phyloP scores from a whole-genome alignment of 1,140 invertebrate genomes.

The Pentalonia nigronervosa region DNA sequence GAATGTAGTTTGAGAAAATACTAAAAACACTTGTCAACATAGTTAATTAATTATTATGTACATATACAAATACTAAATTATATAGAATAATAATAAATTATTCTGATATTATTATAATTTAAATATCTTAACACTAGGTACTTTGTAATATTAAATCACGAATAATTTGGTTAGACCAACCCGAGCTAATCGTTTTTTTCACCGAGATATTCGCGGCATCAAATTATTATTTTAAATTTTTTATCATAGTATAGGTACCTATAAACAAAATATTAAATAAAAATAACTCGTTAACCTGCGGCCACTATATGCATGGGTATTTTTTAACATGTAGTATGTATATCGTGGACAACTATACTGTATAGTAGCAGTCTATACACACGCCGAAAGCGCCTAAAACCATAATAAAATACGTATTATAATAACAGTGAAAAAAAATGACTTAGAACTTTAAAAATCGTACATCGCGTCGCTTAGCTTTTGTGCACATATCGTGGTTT shows the following conservation, averaged over 20 bases:
- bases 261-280: background rate
- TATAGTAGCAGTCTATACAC: background rate
- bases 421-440: background rate
- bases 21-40: no score
- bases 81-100: no score
- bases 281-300: background rate
- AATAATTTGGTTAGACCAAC: background rate
- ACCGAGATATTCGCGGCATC: no score
- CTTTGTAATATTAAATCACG: background rate
- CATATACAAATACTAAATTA: no score
- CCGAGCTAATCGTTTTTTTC: background rate
- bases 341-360: background rate
- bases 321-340: background rate
- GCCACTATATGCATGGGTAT: background rate
- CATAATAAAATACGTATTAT: background rate
- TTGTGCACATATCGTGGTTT: background rate
- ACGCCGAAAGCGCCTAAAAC: background rate
- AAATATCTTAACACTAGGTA: no score
- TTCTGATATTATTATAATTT: no score
- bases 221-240: background rate
- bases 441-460: background rate
- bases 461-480: background rate
- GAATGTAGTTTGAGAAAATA: no score
- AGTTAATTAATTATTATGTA: no score
- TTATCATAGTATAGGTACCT: background rate